Conservation (phyloP, 2,113 vertebrate species). For the Rhinichthys klamathensis region DNA sequence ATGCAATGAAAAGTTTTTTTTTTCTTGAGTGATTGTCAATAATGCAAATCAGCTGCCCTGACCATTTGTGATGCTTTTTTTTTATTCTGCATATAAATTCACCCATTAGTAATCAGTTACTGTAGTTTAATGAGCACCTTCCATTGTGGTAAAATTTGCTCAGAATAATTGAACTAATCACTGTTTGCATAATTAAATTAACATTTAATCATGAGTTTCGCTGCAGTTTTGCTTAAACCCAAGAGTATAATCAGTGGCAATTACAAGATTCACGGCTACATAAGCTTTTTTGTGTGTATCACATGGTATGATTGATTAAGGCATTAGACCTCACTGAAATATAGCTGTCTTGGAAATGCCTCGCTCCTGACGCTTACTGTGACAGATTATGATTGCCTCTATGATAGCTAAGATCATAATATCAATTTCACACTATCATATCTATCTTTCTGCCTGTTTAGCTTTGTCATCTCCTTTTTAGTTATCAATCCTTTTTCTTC, state of each 20-base stretch:
- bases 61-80: constrained; percentile 10
- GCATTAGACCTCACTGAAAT: constrained; percentile 3
- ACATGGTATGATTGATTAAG: constrained; percentile 19
- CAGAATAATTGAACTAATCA: constrained; percentile 16
- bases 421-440: constrained; percentile 18
- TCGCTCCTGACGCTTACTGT: constrained; percentile 13
- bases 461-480: constrained; percentile 7
- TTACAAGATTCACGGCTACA: not conserved
- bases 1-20: constrained; percentile 55
- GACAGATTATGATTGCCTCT: constrained; percentile 8
- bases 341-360: constrained; percentile 20
- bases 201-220: constrained; percentile 16
- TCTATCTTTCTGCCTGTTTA: constrained; percentile 30
- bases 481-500: constrained; percentile 34
- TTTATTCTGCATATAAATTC: not conserved
- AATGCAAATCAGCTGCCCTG: constrained; percentile 31
- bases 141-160: not conserved
- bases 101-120: not conserved
- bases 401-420: constrained; percentile 14
- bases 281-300: not conserved
- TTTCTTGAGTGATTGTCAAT: constrained; percentile 27
- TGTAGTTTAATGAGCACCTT: constrained; percentile 24
- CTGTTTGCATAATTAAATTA: constrained; percentile 26
- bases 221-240: constrained; percentile 16
- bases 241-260: constrained; percentile 23